Conservation (phyloP, 1,140 invertebrate genomes). For the Habropoda laboriosa region DNA sequence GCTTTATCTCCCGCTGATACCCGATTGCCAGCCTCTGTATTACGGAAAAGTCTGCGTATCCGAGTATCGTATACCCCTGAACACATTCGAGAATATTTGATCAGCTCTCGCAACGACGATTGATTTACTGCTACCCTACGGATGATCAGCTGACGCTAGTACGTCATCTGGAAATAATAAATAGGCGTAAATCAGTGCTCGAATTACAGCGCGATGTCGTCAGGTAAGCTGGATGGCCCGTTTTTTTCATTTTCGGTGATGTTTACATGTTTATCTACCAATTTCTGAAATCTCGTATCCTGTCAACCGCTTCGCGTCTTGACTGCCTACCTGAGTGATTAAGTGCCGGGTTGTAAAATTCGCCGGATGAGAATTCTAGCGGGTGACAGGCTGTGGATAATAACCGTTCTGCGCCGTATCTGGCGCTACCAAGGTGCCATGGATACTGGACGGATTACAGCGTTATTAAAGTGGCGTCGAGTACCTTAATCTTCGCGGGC, state of each 20-base stretch:
- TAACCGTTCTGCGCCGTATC: slow-evolving; percentile 51
- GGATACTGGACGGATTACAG: slow-evolving; percentile 76
- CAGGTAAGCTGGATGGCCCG: slow-evolving; percentile 75
- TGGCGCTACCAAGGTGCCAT: slow-evolving; percentile 45
- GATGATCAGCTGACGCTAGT: slow-evolving; percentile 60
- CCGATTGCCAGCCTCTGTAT: background rate
- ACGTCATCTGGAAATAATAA: slow-evolving; percentile 68
- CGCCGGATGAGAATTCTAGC: slow-evolving; percentile 54
- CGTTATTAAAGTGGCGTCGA: slow-evolving; percentile 76
- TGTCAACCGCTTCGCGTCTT: slow-evolving; percentile 63
- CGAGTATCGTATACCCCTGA: slow-evolving; percentile 5
- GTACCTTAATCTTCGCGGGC: slow-evolving; percentile 69
- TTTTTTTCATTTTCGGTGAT: slow-evolving; percentile 27
- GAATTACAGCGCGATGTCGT: slow-evolving; percentile 66
- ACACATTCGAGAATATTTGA: slow-evolving; percentile 52
- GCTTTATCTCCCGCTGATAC: background rate
- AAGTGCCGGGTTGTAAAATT: slow-evolving; percentile 75
- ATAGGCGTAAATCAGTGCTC: slow-evolving; percentile 79
- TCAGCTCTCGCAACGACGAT: slow-evolving; percentile 55
- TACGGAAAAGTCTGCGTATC: slow-evolving; percentile 20
- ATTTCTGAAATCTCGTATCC: slow-evolving; percentile 75
- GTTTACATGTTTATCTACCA: slow-evolving; percentile 72
- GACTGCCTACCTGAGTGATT: slow-evolving; percentile 70
- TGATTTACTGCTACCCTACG: slow-evolving; percentile 71
- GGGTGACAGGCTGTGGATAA: slow-evolving; percentile 50